A percentile compares a stretch with the other conserved stretches of the same genome.
These are phyloP conservation scores for Penaeus chinensis DNA, from an alignment of 1,140 invertebrate species.

Conservation along the genomic window DNA sequence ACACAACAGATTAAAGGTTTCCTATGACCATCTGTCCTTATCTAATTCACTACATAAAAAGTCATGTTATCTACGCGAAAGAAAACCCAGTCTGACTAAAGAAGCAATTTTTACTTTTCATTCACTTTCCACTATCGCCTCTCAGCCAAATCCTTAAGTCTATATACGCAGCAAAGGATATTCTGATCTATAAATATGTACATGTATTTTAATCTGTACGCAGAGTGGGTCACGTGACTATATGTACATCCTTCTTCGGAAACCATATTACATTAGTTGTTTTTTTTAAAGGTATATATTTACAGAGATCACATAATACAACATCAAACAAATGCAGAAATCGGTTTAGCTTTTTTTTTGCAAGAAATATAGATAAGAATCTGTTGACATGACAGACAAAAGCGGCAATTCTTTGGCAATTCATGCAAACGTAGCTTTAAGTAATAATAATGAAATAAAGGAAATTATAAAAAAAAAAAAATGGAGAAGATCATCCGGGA, in stretches of 20 bases:
- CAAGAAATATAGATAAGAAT: conserved; percentile 45
- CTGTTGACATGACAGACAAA: conserved; percentile 56
- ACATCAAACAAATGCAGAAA: conserved; percentile 51
- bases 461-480: conserved; percentile 26
- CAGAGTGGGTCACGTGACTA: too few species aligned
- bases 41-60: conserved; percentile 36
- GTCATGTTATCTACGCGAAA: conserved; percentile 28
- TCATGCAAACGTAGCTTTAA: conserved; percentile 48
- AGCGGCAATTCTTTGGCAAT: conserved; percentile 57
- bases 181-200: conserved; percentile 47
- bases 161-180: conserved; percentile 23
- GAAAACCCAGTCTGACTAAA: conserved; percentile 29
- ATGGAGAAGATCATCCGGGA: too few species aligned
- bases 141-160: conserved; percentile 50
- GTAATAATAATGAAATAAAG: conserved; percentile 28
- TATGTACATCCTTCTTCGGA: conserved; percentile 3
- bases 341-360: conserved; percentile 18
- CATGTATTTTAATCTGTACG: conserved; percentile 32
- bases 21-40: conserved; percentile 35
- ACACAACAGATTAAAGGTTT: neutral
- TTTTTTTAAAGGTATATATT: conserved; percentile 25
- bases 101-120: conserved; percentile 11
- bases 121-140: conserved; percentile 15
- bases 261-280: neutral
- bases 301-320: conserved; percentile 61